Percentiles rank a stretch among this genome's conserved stretches.
These are phyloP conservation scores for Criorhina ranunculi DNA, from an alignment of 2,888 invertebrate genomes.

Conservation along the genomic window DNA sequence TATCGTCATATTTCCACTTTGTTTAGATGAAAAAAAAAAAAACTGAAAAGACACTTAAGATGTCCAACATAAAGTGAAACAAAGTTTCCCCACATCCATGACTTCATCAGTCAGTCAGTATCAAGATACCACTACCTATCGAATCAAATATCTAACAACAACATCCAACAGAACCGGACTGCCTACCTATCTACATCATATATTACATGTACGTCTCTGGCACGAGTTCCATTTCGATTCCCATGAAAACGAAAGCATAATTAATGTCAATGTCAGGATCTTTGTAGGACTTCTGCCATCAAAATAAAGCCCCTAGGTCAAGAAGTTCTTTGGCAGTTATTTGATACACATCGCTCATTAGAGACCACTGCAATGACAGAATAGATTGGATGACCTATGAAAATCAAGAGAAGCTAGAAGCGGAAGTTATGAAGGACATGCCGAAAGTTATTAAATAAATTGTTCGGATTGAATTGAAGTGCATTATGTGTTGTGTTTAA, in stretches of 20 bases:
- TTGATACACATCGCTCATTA: background rate
- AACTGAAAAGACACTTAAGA: too few relatives aligned
- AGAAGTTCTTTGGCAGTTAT: slow-evolving; percentile 1
- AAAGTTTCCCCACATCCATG: too few relatives aligned
- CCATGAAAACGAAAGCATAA: slow-evolving; percentile 3
- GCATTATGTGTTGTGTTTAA: too few relatives aligned
- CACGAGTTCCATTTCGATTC: background rate
- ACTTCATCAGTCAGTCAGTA: too few relatives aligned
- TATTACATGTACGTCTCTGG: background rate
- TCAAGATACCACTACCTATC: too few relatives aligned
- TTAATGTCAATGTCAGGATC: slow-evolving; percentile 20
- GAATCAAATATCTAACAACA: too few relatives aligned
- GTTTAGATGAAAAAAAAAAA: too few relatives aligned
- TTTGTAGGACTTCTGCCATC: background rate
- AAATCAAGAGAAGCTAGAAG: background rate
- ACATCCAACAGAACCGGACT: too few relatives aligned
- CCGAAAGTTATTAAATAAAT: too few relatives aligned
- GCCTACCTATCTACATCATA: background rate
- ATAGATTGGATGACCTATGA: background rate
- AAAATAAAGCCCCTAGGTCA: background rate
- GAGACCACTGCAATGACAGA: background rate
- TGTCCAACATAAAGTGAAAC: too few relatives aligned
- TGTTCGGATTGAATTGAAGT: too few relatives aligned
- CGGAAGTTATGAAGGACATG: background rate
- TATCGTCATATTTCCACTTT: too few relatives aligned